These are phyloP conservation scores for Mesitornis unicolor DNA, from an alignment of 2,113 vertebrate species.

Conservation along the genomic window DNA sequence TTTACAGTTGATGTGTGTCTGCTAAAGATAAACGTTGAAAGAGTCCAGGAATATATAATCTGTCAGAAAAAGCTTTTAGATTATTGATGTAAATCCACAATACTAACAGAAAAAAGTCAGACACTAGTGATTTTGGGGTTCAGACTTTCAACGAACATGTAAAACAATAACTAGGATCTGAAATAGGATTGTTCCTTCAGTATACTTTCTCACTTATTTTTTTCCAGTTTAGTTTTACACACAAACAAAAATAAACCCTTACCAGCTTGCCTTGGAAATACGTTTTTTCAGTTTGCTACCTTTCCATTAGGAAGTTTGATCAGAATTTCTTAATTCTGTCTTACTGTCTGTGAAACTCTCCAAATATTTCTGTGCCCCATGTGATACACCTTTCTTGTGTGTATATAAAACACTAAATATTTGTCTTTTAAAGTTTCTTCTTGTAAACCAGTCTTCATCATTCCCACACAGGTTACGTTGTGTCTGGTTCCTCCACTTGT, in stretches of 20 bases:
- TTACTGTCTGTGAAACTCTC: neutral
- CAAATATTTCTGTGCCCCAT: neutral
- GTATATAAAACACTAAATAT: neutral
- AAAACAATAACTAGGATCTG: neutral
- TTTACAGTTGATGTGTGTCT: neutral
- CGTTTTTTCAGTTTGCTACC: rapidly evolving
- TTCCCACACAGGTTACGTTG: neutral
- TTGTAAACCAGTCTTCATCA: neutral
- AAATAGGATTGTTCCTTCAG: neutral
- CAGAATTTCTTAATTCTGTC: neutral
- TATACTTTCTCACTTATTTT: neutral
- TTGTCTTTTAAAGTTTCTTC: neutral
- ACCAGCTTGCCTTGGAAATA: neutral
- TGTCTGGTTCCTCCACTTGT: neutral
- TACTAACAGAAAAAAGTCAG: neutral
- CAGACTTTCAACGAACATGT: neutral
- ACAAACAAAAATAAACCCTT: neutral
- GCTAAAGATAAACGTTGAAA: neutral
- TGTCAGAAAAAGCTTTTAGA: neutral
- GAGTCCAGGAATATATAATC: neutral
- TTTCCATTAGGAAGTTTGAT: neutral
- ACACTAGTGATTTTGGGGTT: neutral
- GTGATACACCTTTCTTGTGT: neutral
- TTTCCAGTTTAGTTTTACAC: neutral
- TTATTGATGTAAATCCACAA: neutral